Evolutionary conservation across 1,140 invertebrate genomes (phyloP).

Genomic region (Bombus breviceps): DNA sequence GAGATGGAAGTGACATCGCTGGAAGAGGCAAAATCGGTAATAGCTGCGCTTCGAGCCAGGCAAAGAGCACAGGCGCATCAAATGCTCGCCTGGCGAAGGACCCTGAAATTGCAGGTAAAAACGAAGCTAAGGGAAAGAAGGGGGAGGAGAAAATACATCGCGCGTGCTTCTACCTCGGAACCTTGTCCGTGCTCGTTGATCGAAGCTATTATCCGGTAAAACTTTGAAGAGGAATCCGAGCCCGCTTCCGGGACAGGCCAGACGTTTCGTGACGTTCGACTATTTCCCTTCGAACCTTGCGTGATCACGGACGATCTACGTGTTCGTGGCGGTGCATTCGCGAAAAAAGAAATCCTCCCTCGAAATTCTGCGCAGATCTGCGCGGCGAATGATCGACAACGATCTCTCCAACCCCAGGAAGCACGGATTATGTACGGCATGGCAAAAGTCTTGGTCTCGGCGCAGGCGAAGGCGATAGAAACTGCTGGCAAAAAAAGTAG

Average conservation of each 20-base stretch:
- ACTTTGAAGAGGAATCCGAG: slow-evolving; percentile 34
- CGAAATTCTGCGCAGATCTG: slow-evolving; percentile 38
- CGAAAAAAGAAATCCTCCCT: slow-evolving; percentile 10
- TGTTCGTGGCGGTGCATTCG: neutral
- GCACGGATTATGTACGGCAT: neutral
- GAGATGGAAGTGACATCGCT: slow-evolving; percentile 81
- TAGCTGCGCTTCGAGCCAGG: slow-evolving; percentile 81
- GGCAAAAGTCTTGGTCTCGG: neutral
- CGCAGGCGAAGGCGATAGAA: neutral
- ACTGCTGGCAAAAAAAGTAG: rapidly evolving
- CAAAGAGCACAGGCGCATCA: slow-evolving; percentile 83
- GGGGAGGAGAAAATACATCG: neutral
- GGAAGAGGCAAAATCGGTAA: slow-evolving; percentile 83
- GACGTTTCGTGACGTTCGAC: slow-evolving; percentile 54
- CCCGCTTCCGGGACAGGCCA: slow-evolving; percentile 46
- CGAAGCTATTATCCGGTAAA: slow-evolving; percentile 30
- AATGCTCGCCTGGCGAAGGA: slow-evolving; percentile 82
- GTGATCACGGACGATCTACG: slow-evolving; percentile 47
- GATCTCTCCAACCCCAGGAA: neutral
- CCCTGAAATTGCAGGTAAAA: slow-evolving; percentile 83
- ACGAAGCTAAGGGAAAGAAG: neutral
- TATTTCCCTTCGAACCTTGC: slow-evolving; percentile 48
- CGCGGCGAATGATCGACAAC: neutral
- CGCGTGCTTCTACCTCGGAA: neutral
- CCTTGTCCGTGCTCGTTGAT: slow-evolving; percentile 3